phyloP scores from a whole-genome alignment of 2,113 vertebrate genomes.

The Eulemur rufifrons region DNA sequence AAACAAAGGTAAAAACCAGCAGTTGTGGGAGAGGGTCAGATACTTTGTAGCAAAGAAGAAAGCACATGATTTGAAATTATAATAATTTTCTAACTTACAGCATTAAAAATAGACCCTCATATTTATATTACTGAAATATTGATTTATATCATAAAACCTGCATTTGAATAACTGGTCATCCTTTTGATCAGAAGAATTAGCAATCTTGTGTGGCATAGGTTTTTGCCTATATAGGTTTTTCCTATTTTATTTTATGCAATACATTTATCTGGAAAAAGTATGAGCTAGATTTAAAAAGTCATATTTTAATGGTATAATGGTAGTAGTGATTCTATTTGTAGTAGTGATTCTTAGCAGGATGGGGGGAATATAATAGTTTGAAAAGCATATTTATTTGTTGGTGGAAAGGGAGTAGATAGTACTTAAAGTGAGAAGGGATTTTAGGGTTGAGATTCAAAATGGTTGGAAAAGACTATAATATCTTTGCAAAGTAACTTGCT shows the following conservation, averaged over 20 bases:
- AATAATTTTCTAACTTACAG: not conserved
- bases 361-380: not conserved
- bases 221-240: not conserved
- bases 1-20: constrained; percentile 86
- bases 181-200: constrained; percentile 4
- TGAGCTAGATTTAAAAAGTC: not conserved
- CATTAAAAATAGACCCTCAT: not conserved
- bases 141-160: not conserved
- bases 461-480: not conserved
- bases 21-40: not conserved
- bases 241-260: constrained; percentile 23
- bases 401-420: not conserved
- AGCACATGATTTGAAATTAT: not conserved
- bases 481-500: constrained; percentile 1
- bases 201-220: not conserved
- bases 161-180: not conserved
- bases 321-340: not conserved
- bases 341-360: not conserved
- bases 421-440: constrained; percentile 27
- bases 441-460: constrained; percentile 44
- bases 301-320: constrained; percentile 24
- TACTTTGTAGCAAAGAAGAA: not conserved
- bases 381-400: not conserved
- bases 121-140: not conserved
- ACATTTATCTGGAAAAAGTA: not conserved